Evolutionary conservation across 2,113 vertebrate genomes (phyloP).

Genomic region (Neotragus pygmaeus): DNA sequence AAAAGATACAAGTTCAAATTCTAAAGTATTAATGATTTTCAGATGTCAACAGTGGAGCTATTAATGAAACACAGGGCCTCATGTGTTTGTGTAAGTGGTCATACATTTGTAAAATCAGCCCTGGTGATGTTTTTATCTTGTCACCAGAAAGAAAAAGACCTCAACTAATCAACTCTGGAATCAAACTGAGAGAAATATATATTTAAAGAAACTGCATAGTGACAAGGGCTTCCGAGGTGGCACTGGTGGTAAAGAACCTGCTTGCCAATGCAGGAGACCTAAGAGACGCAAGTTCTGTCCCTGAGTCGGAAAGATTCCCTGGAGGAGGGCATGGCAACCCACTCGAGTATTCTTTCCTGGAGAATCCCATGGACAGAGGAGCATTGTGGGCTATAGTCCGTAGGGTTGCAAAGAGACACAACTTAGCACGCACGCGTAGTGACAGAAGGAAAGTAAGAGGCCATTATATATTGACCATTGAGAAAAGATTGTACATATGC

Average conservation of each 20-base stretch:
- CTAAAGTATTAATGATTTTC: constrained; percentile 5
- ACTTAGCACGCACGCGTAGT: not conserved
- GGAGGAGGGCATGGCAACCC: not conserved
- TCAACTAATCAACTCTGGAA: not conserved
- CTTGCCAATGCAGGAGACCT: not conserved
- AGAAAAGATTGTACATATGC: not conserved
- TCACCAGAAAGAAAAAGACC: not conserved
- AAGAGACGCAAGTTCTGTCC: not conserved
- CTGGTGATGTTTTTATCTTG: not conserved
- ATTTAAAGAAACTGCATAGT: not conserved
- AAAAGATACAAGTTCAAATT: not conserved
- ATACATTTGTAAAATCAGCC: not conserved
- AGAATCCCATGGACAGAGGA: not conserved
- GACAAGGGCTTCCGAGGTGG: not conserved
- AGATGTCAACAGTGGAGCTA: not conserved
- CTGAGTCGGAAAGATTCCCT: not conserved
- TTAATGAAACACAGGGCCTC: not conserved
- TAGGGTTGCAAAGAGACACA: not conserved
- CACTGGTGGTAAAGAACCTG: not conserved
- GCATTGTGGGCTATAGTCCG: not conserved
- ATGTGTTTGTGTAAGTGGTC: not conserved
- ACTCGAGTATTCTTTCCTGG: not conserved
- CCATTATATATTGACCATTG: not conserved
- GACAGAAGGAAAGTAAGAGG: not conserved
- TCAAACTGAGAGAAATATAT: not conserved